phyloP scores from a whole-genome alignment of 2,888 invertebrate species.

The Bhutanitis thaidina region DNA sequence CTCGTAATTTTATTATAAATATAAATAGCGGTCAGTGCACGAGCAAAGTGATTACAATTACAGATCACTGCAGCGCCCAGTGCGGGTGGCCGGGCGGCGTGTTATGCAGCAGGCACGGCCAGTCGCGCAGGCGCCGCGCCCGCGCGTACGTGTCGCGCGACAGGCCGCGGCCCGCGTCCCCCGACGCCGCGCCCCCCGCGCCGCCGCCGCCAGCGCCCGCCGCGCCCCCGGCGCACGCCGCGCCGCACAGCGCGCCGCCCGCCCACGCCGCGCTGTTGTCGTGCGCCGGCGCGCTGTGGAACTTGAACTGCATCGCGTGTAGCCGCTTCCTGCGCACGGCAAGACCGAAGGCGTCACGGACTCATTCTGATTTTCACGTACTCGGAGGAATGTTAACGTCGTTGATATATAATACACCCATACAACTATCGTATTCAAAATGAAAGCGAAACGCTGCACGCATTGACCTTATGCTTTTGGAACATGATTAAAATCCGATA shows the following conservation, averaged over 20 bases:
- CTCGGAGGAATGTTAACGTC: no score
- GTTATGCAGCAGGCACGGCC: slow-evolving; percentile 85
- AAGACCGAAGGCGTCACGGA: no score
- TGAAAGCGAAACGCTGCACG: no score
- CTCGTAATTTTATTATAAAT: no score
- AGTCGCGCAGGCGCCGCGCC: slow-evolving; percentile 88
- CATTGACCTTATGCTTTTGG: no score
- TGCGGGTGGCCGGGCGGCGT: slow-evolving; percentile 54
- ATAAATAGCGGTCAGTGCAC: neutral
- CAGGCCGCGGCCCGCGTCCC: slow-evolving; percentile 79
- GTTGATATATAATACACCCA: no score
- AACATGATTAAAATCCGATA: no score
- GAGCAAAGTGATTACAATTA: no score
- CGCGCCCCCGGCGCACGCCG: slow-evolving; percentile 64
- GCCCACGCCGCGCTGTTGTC: slow-evolving; percentile 93
- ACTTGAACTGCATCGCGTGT: slow-evolving; percentile 78
- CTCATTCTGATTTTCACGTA: no score
- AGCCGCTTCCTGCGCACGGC: slow-evolving; percentile 34
- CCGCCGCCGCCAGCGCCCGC: slow-evolving; percentile 80
- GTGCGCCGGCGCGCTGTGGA: slow-evolving; percentile 87
- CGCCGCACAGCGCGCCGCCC: slow-evolving; percentile 82
- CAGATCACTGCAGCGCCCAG: slow-evolving; percentile 20
- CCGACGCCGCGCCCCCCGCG: slow-evolving; percentile 83
- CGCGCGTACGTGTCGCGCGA: slow-evolving; percentile 83
- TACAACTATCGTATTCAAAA: no score